Evolutionary conservation across 2,888 invertebrate genomes (phyloP).

Genomic region (Candidula unifasciata): DNA sequence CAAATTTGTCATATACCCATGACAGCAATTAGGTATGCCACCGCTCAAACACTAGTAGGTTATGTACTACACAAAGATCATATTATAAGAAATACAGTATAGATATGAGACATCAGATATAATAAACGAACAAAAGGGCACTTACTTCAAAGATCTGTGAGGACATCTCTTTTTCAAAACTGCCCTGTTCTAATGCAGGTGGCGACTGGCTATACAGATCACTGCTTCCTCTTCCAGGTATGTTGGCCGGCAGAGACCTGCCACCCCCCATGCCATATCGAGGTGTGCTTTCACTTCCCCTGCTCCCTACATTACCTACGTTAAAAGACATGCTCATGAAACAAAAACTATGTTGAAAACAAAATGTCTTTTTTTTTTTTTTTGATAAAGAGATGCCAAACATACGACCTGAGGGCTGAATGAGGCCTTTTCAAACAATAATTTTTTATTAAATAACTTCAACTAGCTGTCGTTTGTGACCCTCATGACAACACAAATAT

Average conservation of each 20-base stretch:
- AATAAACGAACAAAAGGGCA: not conserved
- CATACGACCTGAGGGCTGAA: too few species aligned
- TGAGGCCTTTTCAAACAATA: too few species aligned
- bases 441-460: too few species aligned
- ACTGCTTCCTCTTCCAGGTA: slow-evolving; percentile 32
- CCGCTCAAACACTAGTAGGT: too few species aligned
- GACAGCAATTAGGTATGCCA: too few species aligned
- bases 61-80: not conserved
- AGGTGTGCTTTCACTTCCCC: slow-evolving; percentile 43
- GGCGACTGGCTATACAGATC: slow-evolving; percentile 23
- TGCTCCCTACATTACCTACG: slow-evolving; percentile 51
- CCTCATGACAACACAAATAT: too few species aligned
- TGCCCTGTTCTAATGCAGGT: slow-evolving; percentile 35
- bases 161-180: slow-evolving; percentile 53
- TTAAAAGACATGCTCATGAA: not conserved
- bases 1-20: too few species aligned
- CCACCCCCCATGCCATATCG: slow-evolving; percentile 48
- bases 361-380: too few species aligned
- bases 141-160: slow-evolving; percentile 57
- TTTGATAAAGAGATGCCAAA: too few species aligned
- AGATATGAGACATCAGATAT: not conserved
- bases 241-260: slow-evolving; percentile 41
- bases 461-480: too few species aligned
- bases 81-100: not conserved
- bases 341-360: too few species aligned